phyloP scores from a whole-genome alignment of 1,140 invertebrate genomes.

The Orchesella cincta region DNA sequence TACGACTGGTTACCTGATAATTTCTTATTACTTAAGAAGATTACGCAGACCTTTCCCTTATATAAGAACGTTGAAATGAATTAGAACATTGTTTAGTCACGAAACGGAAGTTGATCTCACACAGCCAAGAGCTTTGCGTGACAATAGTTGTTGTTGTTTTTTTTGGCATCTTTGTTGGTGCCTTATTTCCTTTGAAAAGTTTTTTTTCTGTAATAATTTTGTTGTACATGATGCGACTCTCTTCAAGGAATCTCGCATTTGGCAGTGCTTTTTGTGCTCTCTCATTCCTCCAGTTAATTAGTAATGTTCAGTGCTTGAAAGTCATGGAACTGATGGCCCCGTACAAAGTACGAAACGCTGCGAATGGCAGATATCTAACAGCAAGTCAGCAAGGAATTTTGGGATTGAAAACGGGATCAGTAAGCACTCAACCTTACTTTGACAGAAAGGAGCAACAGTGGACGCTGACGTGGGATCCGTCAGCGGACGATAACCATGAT shows the following conservation, averaged over 20 bases:
- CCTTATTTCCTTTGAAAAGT: not conserved
- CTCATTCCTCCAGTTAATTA: not conserved
- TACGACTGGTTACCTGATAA: not conserved
- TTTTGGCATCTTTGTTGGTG: not conserved
- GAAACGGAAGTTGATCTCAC: constrained; percentile 8
- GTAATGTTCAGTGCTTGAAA: constrained; percentile 13
- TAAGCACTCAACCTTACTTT: constrained; percentile 25
- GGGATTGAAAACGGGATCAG: constrained; percentile 33
- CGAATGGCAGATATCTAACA: constrained; percentile 28
- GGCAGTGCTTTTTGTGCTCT: not conserved
- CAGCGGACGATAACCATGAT: constrained; percentile 29
- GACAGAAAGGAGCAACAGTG: constrained; percentile 31
- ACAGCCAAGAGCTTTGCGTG: not conserved
- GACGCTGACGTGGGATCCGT: constrained; percentile 34
- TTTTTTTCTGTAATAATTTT: not conserved
- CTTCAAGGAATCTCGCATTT: not conserved
- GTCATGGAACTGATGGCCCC: constrained; percentile 43
- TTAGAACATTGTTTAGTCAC: not conserved
- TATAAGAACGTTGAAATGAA: not conserved
- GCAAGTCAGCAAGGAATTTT: constrained; percentile 39
- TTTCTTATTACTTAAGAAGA: not conserved
- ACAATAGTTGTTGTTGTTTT: too few relatives aligned
- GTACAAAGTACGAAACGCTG: constrained; percentile 34
- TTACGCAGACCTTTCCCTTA: not conserved
- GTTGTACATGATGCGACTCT: not conserved